These are phyloP conservation scores for Trichogramma evanescens DNA, from an alignment of 2,888 invertebrate species.

Conservation along the genomic window DNA sequence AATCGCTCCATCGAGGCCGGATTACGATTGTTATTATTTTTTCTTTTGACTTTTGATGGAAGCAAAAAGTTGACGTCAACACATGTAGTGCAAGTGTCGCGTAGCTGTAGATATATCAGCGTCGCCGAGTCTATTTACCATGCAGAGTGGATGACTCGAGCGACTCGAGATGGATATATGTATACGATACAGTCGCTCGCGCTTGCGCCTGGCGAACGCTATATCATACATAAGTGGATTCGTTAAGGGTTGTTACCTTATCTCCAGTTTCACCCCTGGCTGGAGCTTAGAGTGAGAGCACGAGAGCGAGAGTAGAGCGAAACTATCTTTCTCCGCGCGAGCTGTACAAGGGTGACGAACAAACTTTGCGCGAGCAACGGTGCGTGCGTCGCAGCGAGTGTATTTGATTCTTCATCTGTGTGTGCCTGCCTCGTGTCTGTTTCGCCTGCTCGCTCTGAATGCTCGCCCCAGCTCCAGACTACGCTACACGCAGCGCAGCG, in stretches of 20 bases:
- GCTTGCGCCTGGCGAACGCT: slow-evolving; percentile 15
- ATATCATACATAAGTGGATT: slow-evolving; percentile 25
- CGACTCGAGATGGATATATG: slow-evolving; percentile 28
- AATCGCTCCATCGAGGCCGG: too few relatives aligned
- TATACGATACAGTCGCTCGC: slow-evolving; percentile 8
- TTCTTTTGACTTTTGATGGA: too few relatives aligned
- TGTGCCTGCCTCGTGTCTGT: too few relatives aligned
- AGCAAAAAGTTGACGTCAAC: too few relatives aligned
- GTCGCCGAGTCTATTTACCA: slow-evolving; percentile 28
- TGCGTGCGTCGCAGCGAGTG: too few relatives aligned
- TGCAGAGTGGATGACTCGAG: slow-evolving; percentile 24
- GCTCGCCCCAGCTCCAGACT: too few relatives aligned
- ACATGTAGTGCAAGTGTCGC: too few relatives aligned
- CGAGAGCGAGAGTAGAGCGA: neutral
- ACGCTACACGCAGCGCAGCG: too few relatives aligned
- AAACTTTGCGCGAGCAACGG: neutral
- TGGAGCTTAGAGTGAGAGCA: slow-evolving; percentile 5
- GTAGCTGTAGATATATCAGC: neutral
- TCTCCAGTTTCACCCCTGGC: slow-evolving; percentile 17
- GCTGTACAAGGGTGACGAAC: neutral
- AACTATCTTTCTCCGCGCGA: neutral
- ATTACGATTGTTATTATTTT: too few relatives aligned
- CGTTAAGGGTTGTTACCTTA: slow-evolving; percentile 28
- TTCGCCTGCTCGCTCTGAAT: too few relatives aligned
- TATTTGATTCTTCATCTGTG: too few relatives aligned